Evolutionary conservation across 2,888 invertebrate species (phyloP).

Genomic region (Vesta saturnalis): DNA sequence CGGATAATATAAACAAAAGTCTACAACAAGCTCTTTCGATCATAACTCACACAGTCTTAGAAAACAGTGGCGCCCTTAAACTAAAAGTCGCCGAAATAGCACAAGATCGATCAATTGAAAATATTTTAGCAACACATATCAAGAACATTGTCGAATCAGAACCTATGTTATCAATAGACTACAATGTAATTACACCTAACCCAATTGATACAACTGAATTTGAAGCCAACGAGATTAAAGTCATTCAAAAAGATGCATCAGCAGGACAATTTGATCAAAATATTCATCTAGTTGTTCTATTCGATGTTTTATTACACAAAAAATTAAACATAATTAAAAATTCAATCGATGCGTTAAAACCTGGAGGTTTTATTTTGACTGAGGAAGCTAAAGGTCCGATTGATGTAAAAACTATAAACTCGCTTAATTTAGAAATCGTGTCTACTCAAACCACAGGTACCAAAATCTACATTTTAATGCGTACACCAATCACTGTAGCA

Average conservation of each 20-base stretch:
- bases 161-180: conserved; percentile 75
- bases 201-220: conserved; percentile 66
- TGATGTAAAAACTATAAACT: conserved; percentile 57
- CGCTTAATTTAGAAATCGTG: conserved; percentile 65
- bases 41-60: conserved; percentile 77
- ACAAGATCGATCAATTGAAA: conserved; percentile 71
- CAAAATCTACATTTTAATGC: conserved; percentile 74
- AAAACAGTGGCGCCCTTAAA: conserved; percentile 78
- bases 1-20: conserved; percentile 70
- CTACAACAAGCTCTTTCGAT: conserved; percentile 73
- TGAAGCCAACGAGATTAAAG: conserved; percentile 71
- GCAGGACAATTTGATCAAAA: conserved; percentile 71
- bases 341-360: conserved; percentile 70
- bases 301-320: conserved; percentile 71
- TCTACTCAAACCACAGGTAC: conserved; percentile 72
- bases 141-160: conserved; percentile 76
- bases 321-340: conserved; percentile 66
- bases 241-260: conserved; percentile 71
- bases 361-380: conserved; percentile 76
- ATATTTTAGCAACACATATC: conserved; percentile 70
- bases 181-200: conserved; percentile 64
- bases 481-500: conserved; percentile 63
- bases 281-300: conserved; percentile 74
- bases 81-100: conserved; percentile 79
- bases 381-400: conserved; percentile 72